Evolutionary conservation across 2,797 vertebrate species (phyloP), one percentile per base, ranked within the genome.

Genomic region (Channallabes apus): DNA sequence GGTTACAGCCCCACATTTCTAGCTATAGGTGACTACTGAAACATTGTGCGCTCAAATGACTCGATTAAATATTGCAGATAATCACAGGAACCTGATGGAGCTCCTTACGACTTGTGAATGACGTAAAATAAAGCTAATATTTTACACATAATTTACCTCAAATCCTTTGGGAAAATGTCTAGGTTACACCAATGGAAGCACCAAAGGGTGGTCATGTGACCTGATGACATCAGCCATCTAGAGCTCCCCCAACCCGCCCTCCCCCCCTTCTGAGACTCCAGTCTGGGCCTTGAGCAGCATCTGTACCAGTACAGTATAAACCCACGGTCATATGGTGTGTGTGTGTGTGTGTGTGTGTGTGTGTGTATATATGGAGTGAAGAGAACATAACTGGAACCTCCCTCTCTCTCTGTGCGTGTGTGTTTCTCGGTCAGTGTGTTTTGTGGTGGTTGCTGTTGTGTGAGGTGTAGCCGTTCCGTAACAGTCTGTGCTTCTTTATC

Each of bases 391-490:
- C 5, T 7, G 12, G 12, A 15, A 73, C 11, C 64, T 69, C 88
- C 76, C 87, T 85, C 64, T 89, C 84, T 35, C 72, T 83, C 83
- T 35, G 35, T 35, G 38, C 6, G 38, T 38, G 38, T 38, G 83
- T 17, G 22, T 65, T 24, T 6, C 18, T 71, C 17, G 0, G 84
- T 98, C 94, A 99, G 87, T 99, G 96, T 6, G 87, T 93, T 93
- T 98, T 99, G 87, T 18, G 61, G 24, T 93, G 97, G 91, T 96
- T 96, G 94, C 97, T 98, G 93, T 96, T 97, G 92, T 96, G 92
- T 84, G 94, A 32, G 0, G 91, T 90, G 88, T 97, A 95, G 61
- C 98, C 98, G 0, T 99, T 99, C 91, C 91, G 94, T 18, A 96
- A 87, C 0, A 94, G 94, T 7, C 96, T 95, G 20, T 96, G 97